Base-by-base conservation (phyloP, 2,113 vertebrate species). In the Amphilophus citrinellus region DNA sequence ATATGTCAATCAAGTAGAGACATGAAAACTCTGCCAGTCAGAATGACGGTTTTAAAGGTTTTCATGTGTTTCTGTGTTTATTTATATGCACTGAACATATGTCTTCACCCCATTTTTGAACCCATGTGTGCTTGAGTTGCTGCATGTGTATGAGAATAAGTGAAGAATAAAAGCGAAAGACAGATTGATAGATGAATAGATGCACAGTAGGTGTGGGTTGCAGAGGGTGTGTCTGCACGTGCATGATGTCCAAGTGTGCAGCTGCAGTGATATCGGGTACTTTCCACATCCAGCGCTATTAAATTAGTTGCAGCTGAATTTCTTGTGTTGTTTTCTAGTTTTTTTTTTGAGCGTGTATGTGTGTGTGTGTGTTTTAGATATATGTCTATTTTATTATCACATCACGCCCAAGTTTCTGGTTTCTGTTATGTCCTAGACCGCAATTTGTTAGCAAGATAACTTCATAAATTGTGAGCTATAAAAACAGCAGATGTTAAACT, bases 231-330 rank as follows among this genome's bases (percentile, higher is more conserved):
- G 88, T 81, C 83, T 88, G 44, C 59, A 60, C 65, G 44, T 82
- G 79, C 32, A 62, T 22, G 18, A 77, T 87, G 82, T 87, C 85
- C 65, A 85, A 76, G 62, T 82, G 56, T 87, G 90, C 90, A 90
- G 88, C 91, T 91, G 91, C 95, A 77, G 87, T 89, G 68, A 92
- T 91, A 96, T 97, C 96, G 97, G 96, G 96, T 96, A 93, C 93
- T 93, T 94, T 94, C 93, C 93, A 90, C 66, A 82, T 81, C 76
- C 76, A 89, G 76, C 17, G 15, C 76, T 80, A 77, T 91, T 90
- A 91, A 93, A 94, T 94, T 84, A 92, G 87, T 93, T 85, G 88
- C 92, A 93, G 93, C 88, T 91, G 92, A 93, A 82, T 59, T 39
- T 85, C 59, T 86, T 77, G 44, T 78, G 79, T 80, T 89, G 24